Conservation (phyloP, 2,888 invertebrate species). For the Hirtodrosophila histrioides region DNA sequence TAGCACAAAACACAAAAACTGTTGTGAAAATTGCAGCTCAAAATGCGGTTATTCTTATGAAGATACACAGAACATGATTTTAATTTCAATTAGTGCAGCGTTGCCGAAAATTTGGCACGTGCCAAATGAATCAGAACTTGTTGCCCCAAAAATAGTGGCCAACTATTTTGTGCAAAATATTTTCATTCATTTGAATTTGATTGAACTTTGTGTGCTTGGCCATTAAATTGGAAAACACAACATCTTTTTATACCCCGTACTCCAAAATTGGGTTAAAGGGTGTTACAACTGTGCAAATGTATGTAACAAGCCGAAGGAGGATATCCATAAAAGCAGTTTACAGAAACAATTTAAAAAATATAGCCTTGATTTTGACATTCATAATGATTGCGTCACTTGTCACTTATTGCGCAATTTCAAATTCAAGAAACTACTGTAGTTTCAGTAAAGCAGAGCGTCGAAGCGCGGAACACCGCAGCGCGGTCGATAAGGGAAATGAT, state of each 20-base stretch:
- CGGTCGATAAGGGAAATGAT: too few species aligned
- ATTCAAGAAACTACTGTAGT: too few species aligned
- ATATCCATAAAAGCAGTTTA: too few species aligned
- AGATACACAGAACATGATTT: constrained; percentile 19
- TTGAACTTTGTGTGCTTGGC: constrained; percentile 15
- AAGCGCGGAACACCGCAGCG: too few species aligned
- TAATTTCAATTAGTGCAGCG: constrained; percentile 33
- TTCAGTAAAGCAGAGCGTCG: too few species aligned
- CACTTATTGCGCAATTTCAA: too few species aligned
- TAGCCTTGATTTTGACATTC: too few species aligned
- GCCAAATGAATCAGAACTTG: constrained; percentile 45
- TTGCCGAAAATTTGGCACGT: constrained; percentile 46
- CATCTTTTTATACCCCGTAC: background rate
- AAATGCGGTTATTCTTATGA: constrained; percentile 48
- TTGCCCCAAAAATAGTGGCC: constrained; percentile 17
- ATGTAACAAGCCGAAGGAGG: too few species aligned
- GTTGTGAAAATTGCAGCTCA: background rate
- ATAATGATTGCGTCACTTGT: too few species aligned
- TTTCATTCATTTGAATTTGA: constrained; percentile 30
- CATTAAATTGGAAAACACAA: constrained; percentile 35
- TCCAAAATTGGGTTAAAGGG: too few species aligned
- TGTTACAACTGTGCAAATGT: too few species aligned
- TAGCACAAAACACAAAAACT: constrained; percentile 3
- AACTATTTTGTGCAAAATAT: constrained; percentile 38
- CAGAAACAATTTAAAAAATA: too few species aligned